Evolutionary conservation across 1,140 invertebrate genomes (phyloP), one percentile per base, ranked within the genome.

Genomic region (Bombus soroeensis): DNA sequence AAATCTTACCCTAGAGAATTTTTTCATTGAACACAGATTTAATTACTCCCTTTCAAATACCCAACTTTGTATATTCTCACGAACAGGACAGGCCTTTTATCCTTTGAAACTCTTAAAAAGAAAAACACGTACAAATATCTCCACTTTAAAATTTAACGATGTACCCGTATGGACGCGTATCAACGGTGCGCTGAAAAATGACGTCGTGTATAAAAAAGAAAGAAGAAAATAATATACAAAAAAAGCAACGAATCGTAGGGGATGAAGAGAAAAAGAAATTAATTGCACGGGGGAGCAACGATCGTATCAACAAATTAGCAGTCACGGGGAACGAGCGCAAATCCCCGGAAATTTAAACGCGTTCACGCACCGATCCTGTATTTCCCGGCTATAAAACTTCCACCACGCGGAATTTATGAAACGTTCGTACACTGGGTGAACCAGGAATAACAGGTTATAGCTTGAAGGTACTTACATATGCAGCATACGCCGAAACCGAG

Each of bases 401-500:
- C 18, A 0, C 0, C 5, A 34, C 9, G 28, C 3, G 18, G 32
- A 59, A 81, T 85, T 78, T 57, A 39, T 25, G 34, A 47, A 66
- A 22, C 47, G 66, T n/a, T 72, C 59, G 22, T 37, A 15, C 13
- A 37, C 43, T 15, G 18, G 59, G 22, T 32, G 64, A 78, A 71
- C 59, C 32, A 73, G 32, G 39, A 73, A 78, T 68, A 72, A 32
- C 64, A 37, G 34, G 34, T 10, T 25, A 68, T 37, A 87, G 18
- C 8, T 47, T 25, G 10, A n/a, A 9, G 64, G 25, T 83, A 97
- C 97, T 97, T 94, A 98, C 98, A 98, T 43, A 98, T 96, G 94
- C 98, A 98, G 92, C 98, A 98, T n/a, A 98, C 97, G 3, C 98
- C 98, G 86, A 98, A 98, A 15, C 98, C 98, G 83, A 98, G 96